A percentile compares a stretch with the other conserved stretches of the same genome.
Conservation (phyloP, 2,113 vertebrate genomes). For the Nothoprocta pentlandii region DNA sequence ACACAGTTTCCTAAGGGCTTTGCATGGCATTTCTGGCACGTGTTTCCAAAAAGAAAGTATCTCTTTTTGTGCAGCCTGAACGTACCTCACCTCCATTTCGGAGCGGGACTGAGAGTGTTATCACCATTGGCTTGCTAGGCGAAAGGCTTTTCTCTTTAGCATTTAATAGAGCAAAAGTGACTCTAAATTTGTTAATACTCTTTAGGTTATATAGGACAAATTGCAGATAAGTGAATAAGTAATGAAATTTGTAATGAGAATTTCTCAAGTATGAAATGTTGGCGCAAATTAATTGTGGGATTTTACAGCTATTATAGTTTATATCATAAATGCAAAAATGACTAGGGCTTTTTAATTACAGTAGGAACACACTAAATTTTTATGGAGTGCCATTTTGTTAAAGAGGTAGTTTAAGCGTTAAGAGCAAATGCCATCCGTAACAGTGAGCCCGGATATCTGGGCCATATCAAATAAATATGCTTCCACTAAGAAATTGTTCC, state of each 20-base stretch:
- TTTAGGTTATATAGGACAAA: constrained; percentile 86
- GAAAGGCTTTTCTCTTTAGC: constrained; percentile 78
- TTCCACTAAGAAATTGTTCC: constrained; percentile 76
- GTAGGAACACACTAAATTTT: constrained; percentile 86
- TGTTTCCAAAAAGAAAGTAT: not conserved
- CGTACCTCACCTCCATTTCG: not conserved
- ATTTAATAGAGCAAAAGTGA: constrained; percentile 84
- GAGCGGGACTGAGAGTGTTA: constrained; percentile 39
- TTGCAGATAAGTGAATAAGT: constrained; percentile 87
- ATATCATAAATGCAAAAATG: constrained; percentile 86
- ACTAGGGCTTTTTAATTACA: constrained; percentile 86
- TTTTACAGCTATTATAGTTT: constrained; percentile 87
- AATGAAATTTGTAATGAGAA: constrained; percentile 89
- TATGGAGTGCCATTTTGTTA: constrained; percentile 85
- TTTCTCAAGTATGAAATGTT: constrained; percentile 87
- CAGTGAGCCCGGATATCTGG: constrained; percentile 73
- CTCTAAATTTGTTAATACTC: constrained; percentile 86
- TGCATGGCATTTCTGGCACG: not conserved
- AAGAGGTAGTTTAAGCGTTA: constrained; percentile 81
- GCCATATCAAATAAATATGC: constrained; percentile 82
- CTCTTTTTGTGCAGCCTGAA: not conserved
- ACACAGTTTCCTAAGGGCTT: not conserved
- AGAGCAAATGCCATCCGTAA: constrained; percentile 74
- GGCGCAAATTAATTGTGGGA: constrained; percentile 83
- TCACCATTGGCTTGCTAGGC: constrained; percentile 68